A percentile compares a stretch with the other conserved stretches of the same genome.
Evolutionary conservation across 2,888 invertebrate species (phyloP).

Genomic region (Tridacna gigas): DNA sequence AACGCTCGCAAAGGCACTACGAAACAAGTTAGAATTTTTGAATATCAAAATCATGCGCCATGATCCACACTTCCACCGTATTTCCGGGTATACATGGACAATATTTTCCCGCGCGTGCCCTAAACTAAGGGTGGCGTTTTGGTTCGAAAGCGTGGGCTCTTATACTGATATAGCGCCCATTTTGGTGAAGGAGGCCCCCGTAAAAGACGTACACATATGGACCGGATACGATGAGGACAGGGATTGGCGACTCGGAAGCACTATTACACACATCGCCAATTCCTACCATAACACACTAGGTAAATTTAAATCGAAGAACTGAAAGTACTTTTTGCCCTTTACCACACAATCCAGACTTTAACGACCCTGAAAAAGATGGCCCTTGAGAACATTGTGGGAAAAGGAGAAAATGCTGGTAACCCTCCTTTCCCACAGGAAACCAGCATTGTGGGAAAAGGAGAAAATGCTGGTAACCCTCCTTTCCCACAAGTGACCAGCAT

Average conservation of each 20-base stretch:
- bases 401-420: no score
- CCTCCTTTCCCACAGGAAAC: no score
- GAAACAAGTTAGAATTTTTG: constrained; percentile 69
- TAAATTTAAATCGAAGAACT: constrained; percentile 61
- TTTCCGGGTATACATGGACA: constrained; percentile 70
- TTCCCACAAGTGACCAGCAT: no score
- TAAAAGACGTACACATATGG: constrained; percentile 78
- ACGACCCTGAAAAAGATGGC: no score
- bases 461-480: no score
- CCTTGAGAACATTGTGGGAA: no score
- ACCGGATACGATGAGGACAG: constrained; percentile 76
- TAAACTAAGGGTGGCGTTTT: constrained; percentile 69
- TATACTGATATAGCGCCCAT: constrained; percentile 69
- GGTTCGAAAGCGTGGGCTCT: constrained; percentile 76
- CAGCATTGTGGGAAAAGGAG: no score
- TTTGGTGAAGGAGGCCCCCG: constrained; percentile 72
- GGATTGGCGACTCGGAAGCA: constrained; percentile 72
- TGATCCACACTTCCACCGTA: constrained; percentile 77
- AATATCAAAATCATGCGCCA: constrained; percentile 73
- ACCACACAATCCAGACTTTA: no score
- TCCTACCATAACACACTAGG: constrained; percentile 66
- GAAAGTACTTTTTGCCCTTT: no score
- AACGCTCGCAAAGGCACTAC: constrained; percentile 65
- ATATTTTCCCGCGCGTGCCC: constrained; percentile 69
- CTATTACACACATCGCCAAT: constrained; percentile 68